Evolutionary conservation across 1,140 invertebrate genomes (phyloP).

Genomic region (Lanistes nyassanus): DNA sequence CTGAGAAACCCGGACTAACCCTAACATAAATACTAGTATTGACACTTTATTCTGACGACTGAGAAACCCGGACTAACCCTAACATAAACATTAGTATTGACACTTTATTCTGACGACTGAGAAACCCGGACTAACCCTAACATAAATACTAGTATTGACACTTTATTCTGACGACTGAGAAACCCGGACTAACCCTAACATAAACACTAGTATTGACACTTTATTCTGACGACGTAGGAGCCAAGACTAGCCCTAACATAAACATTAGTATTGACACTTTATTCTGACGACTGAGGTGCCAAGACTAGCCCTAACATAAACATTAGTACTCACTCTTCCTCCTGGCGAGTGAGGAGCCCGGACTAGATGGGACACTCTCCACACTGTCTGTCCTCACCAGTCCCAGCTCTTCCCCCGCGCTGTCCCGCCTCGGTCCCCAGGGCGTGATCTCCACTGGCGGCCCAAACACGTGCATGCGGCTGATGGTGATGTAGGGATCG

Average conservation of each 20-base stretch:
- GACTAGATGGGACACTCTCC: slow-evolving; percentile 22
- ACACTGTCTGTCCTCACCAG: slow-evolving; percentile 13
- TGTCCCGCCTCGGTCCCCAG: not conserved
- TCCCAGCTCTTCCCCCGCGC: slow-evolving; percentile 8
- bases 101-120: slow-evolving; percentile 17
- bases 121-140: slow-evolving; percentile 16
- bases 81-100: slow-evolving; percentile 1
- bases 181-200: not conserved
- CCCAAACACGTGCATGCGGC: slow-evolving; percentile 8
- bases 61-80: slow-evolving; percentile 14
- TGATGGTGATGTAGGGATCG: not conserved
- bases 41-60: slow-evolving; percentile 18
- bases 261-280: slow-evolving; percentile 5
- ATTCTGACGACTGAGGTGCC: too few relatives aligned
- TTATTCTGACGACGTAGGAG: slow-evolving; percentile 18
- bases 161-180: too few relatives aligned
- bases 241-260: not conserved
- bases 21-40: not conserved
- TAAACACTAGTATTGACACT: slow-evolving; percentile 12
- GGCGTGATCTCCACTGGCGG: slow-evolving; percentile 27
- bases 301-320: not conserved
- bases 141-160: too few relatives aligned
- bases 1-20: too few relatives aligned
- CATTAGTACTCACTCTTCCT: slow-evolving; percentile 24
- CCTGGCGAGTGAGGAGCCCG: slow-evolving; percentile 19